Evolutionary conservation across 2,113 vertebrate genomes (phyloP), one percentile per base, ranked within the genome.

Genomic region (Anhinga anhinga): DNA sequence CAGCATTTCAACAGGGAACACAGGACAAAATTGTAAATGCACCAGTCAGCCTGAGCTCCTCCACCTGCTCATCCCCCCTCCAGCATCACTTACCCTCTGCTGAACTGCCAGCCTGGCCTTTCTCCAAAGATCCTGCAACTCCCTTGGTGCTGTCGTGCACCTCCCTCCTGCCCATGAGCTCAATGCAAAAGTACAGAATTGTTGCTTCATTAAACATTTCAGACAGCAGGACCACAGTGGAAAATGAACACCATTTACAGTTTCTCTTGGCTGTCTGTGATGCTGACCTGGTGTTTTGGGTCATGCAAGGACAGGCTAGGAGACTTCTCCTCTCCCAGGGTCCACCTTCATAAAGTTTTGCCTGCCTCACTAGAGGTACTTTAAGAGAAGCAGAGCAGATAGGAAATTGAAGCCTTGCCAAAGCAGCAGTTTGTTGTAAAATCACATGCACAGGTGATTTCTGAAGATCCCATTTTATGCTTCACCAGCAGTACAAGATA

Each of bases 171-270:
- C 44, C 71, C 21, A 1, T 0, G 5, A 61, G 82, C 58, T 9
- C 22, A 55, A 4, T 1, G 27, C n/a, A 13, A 10, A 73, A 26
- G 32, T 15, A 8, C 17, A 12, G 58, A 53, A 42, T 1, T 53
- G 50, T 4, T 58, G 44, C 56, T 77, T 20, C 63, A 15, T 14
- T 34, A 23, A 67, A 34, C 2, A 0, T 16, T 22, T 22, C 45
- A 30, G 53, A 7, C 21, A 47, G n/a, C 70, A 71, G 67, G 40
- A 71, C 29, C 19, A 8, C 0, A 21, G 70, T 22, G 22, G 56
- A 42, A 42, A 25, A 25, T 12, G 1, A 27, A 11, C 1, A 1
- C 1, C 15, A 38, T 30, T 15, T 1, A 6, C 19, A 18, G 61
- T 27, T 61, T 21, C 38, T 72, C 55, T 34, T 29, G 36, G 27